These are phyloP conservation scores for Diceros bicornis DNA, from an alignment of 2,797 vertebrate genomes.

Conservation along the genomic window DNA sequence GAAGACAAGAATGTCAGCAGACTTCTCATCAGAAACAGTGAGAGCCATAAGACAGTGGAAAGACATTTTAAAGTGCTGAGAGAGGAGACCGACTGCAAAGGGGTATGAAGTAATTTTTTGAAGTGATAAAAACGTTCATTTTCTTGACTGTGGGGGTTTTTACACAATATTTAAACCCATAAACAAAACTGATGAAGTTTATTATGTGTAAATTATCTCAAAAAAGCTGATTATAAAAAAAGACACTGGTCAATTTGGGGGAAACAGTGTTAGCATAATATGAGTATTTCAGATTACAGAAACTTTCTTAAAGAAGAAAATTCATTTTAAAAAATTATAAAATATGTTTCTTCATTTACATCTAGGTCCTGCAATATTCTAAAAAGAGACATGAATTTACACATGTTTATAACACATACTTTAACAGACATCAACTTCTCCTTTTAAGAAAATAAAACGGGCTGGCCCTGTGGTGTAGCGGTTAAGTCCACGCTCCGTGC, in stretches of 20 bases:
- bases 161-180: neutral
- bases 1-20: neutral
- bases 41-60: neutral
- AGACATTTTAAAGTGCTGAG: neutral
- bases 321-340: neutral
- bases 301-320: neutral
- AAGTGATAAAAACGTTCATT: neutral
- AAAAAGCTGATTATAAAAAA: neutral
- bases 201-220: neutral
- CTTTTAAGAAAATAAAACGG: constrained; percentile 11
- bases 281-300: neutral
- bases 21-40: neutral
- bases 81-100: neutral
- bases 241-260: neutral
- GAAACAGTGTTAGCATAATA: neutral
- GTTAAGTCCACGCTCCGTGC: too few species aligned
- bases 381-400: constrained; percentile 36
- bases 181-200: neutral
- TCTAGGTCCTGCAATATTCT: neutral
- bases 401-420: neutral
- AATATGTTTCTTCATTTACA: neutral
- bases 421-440: neutral
- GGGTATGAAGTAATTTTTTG: neutral
- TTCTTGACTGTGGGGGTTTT: neutral
- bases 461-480: too few species aligned